Conservation (phyloP, 2,113 vertebrate species). For the Hippocampus mohnikei region DNA sequence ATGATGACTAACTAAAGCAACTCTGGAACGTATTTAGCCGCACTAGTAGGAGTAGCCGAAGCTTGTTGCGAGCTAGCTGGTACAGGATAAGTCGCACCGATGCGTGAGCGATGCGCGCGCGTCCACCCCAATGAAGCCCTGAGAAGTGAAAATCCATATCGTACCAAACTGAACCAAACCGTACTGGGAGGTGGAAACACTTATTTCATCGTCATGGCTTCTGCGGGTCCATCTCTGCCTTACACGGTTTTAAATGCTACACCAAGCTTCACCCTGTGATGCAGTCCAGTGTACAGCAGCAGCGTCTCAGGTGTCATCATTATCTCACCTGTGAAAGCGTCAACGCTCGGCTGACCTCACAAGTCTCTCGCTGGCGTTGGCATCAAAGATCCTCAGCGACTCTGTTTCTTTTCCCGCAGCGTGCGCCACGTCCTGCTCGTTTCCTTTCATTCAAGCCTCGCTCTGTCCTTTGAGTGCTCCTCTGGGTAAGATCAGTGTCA, state of each 20-base stretch:
- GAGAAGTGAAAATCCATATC: no score
- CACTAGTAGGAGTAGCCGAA: no score
- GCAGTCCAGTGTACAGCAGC: neutral
- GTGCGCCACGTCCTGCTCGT: neutral
- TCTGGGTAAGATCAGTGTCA: constrained; percentile 7
- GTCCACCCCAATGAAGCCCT: no score
- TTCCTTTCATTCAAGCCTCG: constrained; percentile 3
- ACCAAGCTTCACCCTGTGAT: neutral
- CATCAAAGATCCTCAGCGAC: neutral
- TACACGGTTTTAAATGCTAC: neutral
- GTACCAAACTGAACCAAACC: no score
- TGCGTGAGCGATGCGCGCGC: no score
- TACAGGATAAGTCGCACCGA: no score
- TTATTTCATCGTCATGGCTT: no score
- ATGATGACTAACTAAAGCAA: no score
- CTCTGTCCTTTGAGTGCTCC: constrained; percentile 11
- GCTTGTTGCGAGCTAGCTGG: no score
- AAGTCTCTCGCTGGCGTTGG: neutral
- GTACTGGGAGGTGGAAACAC: no score
- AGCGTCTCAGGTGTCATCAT: neutral
- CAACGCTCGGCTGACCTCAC: constrained; percentile 4
- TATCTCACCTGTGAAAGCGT: neutral
- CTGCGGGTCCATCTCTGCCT: neutral
- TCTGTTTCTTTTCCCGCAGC: neutral
- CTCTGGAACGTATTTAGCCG: no score